Evolutionary conservation across 2,113 vertebrate species (phyloP).

Genomic region (Nymphicus hollandicus): DNA sequence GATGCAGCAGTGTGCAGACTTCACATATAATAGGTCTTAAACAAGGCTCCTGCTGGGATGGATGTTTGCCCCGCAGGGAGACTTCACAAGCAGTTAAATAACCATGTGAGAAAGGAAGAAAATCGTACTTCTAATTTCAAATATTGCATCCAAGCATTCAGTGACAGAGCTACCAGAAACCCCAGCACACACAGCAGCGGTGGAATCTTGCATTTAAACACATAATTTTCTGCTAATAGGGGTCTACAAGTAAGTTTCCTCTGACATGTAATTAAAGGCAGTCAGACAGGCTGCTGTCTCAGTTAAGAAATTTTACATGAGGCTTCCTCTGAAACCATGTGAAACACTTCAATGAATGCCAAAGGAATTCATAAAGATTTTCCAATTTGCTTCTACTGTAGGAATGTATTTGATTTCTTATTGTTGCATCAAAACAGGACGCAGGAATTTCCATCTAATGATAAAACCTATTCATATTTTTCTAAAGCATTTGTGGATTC

Average conservation of each 20-base stretch:
- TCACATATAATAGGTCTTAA: background rate
- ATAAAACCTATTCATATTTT: background rate
- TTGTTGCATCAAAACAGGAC: background rate
- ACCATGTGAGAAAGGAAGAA: background rate
- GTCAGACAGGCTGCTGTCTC: background rate
- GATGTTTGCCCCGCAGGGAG: background rate
- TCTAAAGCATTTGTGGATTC: background rate
- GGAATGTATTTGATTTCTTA: background rate
- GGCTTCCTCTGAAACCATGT: background rate
- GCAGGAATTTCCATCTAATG: background rate
- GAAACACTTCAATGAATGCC: background rate
- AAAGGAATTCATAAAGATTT: background rate
- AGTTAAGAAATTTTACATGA: background rate
- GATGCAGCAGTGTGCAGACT: background rate
- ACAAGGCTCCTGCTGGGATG: background rate
- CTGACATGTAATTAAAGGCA: background rate
- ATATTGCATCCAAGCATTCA: background rate
- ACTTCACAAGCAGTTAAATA: constrained; percentile 1
- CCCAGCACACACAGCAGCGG: background rate
- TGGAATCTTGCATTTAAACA: background rate
- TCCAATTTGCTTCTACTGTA: background rate
- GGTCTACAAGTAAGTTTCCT: background rate
- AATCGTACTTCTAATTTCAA: background rate
- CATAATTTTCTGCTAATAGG: background rate
- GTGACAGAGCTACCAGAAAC: background rate